Base-by-base conservation (phyloP, 2,113 vertebrate genomes). In the Hucho hucho region DNA sequence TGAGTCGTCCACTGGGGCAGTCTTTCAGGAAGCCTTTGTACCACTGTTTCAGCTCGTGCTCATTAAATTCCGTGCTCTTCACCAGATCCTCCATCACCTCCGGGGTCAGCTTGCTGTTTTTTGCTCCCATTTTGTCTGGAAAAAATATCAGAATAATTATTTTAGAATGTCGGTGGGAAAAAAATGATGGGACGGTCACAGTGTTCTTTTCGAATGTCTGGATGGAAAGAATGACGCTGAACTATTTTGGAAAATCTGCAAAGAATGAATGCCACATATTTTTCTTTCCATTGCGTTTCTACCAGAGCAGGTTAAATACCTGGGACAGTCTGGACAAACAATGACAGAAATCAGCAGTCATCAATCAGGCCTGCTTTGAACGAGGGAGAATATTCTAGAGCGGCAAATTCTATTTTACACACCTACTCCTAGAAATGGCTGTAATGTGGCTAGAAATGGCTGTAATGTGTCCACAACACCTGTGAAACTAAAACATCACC, bases 21-120 rank as follows among this genome's bases (percentile, higher is more conserved):
- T 94, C 93, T 69, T 94, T 94, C 87, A 94, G 90, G 86, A 94
- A 94, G 73, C 93, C 93, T 82, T 94, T 94, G 86, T 94, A 94
- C 93, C 93, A 94, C 87, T 94, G 93, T 86, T 94, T 94, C 73
- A 94, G 89, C 89, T 94, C 93, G 18, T 94, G 92, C 71, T 94
- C 93, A 16, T 94, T 94, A 81, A 94, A 94, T 88, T 94, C 93
- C 20, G 93, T 94, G 94, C 95, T 99, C 94, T 97, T 99, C 93
- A 99, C 97, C 93, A 99, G 94, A 89, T 99, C 97, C 87, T 98
- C 97, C 97, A 99, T 98, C 88, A 98, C 97, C 91, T 99, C 97
- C 5, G 97, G 97, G 88, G 97, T 97, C 92, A 99, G 95, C 89
- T 99, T 99, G 94, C 97, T 99, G 87, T 98, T 99, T 87, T 98